These are phyloP conservation scores for Drymonia ruficornis DNA, from an alignment of 2,888 invertebrate genomes.

Conservation along the genomic window DNA sequence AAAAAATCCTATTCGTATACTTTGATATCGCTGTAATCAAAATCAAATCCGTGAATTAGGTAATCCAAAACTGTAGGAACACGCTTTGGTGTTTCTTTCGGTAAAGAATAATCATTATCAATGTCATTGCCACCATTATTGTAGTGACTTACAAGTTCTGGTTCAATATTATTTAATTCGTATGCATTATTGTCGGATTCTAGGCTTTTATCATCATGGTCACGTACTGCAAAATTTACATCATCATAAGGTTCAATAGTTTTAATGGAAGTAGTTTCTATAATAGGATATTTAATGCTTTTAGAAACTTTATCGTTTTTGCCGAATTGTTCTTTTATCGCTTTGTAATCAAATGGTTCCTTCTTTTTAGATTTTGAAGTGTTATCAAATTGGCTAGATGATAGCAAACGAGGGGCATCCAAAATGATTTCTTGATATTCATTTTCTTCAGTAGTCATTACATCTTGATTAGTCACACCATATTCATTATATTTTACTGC, in stretches of 20 bases:
- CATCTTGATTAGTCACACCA: slow-evolving; percentile 5
- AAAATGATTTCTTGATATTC: not conserved
- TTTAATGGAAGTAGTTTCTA: slow-evolving; percentile 1
- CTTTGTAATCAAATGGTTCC: slow-evolving; percentile 35
- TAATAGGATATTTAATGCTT: slow-evolving; percentile 15
- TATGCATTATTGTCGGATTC: not conserved
- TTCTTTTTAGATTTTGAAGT: slow-evolving; percentile 15
- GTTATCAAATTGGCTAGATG: slow-evolving; percentile 16
- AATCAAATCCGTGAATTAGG: slow-evolving; percentile 21
- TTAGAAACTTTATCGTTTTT: slow-evolving; percentile 31
- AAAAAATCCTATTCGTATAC: slow-evolving; percentile 20
- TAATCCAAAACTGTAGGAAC: slow-evolving; percentile 24
- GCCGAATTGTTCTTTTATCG: slow-evolving; percentile 36
- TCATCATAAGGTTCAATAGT: not conserved
- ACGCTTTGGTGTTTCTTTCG: slow-evolving; percentile 14
- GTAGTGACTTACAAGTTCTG: not conserved
- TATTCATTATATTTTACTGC: slow-evolving; percentile 5
- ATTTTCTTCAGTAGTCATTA: slow-evolving; percentile 5
- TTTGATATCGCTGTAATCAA: slow-evolving; percentile 16
- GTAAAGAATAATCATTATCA: slow-evolving; percentile 21
- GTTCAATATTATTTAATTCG: not conserved
- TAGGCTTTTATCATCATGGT: not conserved
- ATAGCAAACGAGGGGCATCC: slow-evolving; percentile 10
- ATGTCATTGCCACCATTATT: slow-evolving; percentile 19
- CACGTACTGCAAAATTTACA: slow-evolving; percentile 2